phyloP scores from a whole-genome alignment of 2,888 invertebrate species.

The Tachina fera region DNA sequence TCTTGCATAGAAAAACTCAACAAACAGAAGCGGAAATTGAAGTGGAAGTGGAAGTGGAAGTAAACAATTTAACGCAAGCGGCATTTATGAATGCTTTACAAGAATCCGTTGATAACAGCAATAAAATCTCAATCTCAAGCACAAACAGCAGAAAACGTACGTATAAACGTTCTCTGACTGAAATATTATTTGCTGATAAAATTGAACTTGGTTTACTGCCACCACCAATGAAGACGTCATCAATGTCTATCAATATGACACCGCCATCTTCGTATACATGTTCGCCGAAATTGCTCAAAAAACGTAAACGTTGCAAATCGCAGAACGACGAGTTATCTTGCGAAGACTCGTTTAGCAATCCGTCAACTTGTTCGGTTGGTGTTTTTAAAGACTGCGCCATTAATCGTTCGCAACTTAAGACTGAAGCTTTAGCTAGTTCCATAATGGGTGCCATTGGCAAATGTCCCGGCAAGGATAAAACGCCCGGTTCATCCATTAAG shows the following conservation, averaged over 20 bases:
- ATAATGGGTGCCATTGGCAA: slow-evolving; percentile 81
- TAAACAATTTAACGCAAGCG: slow-evolving; percentile 39
- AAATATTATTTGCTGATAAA: slow-evolving; percentile 73
- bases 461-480: slow-evolving; percentile 75
- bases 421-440: slow-evolving; percentile 79
- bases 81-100: slow-evolving; percentile 46
- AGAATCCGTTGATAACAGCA: slow-evolving; percentile 44
- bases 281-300: slow-evolving; percentile 51
- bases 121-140: slow-evolving; percentile 8
- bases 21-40: slow-evolving; percentile 1
- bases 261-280: slow-evolving; percentile 33
- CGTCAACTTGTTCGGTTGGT: slow-evolving; percentile 74
- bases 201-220: slow-evolving; percentile 67
- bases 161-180: slow-evolving; percentile 61
- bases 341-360: slow-evolving; percentile 25
- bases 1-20: slow-evolving; percentile 76
- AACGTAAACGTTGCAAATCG: slow-evolving; percentile 39
- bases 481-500: slow-evolving; percentile 66
- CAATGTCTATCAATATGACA: slow-evolving; percentile 7
- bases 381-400: slow-evolving; percentile 78
- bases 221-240: slow-evolving; percentile 37
- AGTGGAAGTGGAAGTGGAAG: slow-evolving; percentile 38
- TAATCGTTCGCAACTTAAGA: slow-evolving; percentile 78
- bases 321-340: slow-evolving; percentile 7
- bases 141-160: slow-evolving; percentile 47